phyloP scores from a whole-genome alignment of 2,888 invertebrate genomes.

The Chorisops tibialis region DNA sequence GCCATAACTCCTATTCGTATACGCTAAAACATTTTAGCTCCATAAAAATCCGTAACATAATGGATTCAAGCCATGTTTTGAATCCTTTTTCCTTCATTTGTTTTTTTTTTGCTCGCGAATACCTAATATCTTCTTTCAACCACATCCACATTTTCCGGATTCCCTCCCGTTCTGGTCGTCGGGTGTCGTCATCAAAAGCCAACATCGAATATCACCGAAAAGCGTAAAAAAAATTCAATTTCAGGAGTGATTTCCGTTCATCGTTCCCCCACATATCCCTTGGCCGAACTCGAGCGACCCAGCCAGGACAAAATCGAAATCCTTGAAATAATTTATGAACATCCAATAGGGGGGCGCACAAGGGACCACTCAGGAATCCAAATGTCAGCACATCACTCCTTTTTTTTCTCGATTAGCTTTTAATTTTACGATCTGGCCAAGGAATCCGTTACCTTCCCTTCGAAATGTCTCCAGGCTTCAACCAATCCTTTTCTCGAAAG shows the following conservation, averaged over 20 bases:
- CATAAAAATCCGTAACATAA: no score
- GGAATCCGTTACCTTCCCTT: not conserved
- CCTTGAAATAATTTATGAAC: slow-evolving; percentile 27
- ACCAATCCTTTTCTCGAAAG: no score
- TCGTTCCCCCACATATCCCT: slow-evolving; percentile 4
- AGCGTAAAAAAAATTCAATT: slow-evolving; percentile 13
- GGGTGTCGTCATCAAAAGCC: no score
- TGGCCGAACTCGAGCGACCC: not conserved
- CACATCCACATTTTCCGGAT: no score
- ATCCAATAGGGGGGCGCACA: slow-evolving; percentile 24
- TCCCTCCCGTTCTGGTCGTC: no score
- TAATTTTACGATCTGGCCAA: slow-evolving; percentile 24
- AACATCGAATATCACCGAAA: no score
- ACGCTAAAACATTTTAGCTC: no score
- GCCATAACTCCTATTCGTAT: no score
- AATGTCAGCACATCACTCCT: slow-evolving; percentile 28
- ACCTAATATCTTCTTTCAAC: no score
- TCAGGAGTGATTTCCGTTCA: slow-evolving; percentile 22
- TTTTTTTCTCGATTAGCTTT: slow-evolving; percentile 28
- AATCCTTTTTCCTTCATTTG: no score
- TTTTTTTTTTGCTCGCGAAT: no score
- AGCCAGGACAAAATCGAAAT: slow-evolving; percentile 6
- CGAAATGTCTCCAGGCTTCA: not conserved
- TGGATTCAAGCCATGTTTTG: no score
- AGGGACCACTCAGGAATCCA: slow-evolving; percentile 27